Conservation (phyloP, 2,113 vertebrate genomes). For the Nycticebus coucang region DNA sequence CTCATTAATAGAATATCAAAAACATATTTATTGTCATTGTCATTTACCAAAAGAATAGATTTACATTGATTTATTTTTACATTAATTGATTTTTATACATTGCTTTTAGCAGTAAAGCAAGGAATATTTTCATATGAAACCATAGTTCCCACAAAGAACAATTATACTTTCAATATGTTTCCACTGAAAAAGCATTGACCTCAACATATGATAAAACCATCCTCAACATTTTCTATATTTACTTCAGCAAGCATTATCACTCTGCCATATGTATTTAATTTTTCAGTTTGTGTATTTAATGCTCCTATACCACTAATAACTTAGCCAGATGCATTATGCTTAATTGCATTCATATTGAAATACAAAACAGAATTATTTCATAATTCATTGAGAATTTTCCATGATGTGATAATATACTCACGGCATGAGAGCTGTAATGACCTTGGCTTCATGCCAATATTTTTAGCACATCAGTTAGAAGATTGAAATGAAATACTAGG, state of each 20-base stretch:
- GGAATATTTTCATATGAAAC: conserved; percentile 57
- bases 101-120: conserved; percentile 56
- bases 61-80: conserved; percentile 51
- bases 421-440: neutral
- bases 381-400: neutral
- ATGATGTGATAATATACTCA: neutral
- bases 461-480: neutral
- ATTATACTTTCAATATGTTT: conserved; percentile 64
- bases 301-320: conserved; percentile 16
- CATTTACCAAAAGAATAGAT: conserved; percentile 51
- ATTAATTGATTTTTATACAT: conserved; percentile 57
- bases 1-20: conserved; percentile 37
- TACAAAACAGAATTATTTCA: neutral
- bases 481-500: neutral
- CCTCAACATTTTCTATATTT: conserved; percentile 43
- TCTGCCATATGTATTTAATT: conserved; percentile 55
- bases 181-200: conserved; percentile 58
- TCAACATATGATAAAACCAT: conserved; percentile 48
- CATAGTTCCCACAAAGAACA: conserved; percentile 34
- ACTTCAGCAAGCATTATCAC: neutral
- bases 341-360: neutral
- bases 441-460: neutral
- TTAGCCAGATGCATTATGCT: neutral
- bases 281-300: conserved; percentile 40
- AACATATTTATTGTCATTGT: conserved; percentile 17